phyloP scores from a whole-genome alignment of 2,113 vertebrate species.

The human region DNA sequence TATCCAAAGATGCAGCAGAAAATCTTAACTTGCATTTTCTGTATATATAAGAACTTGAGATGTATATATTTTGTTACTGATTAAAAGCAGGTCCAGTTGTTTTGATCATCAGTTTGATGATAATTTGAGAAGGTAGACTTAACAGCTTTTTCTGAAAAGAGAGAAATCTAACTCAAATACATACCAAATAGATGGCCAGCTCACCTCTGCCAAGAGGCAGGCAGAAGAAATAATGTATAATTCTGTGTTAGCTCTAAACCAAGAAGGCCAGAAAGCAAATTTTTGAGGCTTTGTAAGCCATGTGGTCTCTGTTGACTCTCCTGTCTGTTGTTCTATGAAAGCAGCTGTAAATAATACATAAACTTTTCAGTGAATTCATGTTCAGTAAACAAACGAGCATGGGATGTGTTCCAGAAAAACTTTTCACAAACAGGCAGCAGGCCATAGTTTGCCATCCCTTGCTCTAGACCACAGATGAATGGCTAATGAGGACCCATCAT shows the following conservation, averaged over 20 bases:
- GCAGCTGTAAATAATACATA: neutral
- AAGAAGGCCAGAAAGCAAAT: neutral
- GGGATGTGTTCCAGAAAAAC: neutral
- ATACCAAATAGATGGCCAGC: neutral
- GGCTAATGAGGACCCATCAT: neutral
- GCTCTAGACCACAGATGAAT: neutral
- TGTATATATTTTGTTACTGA: neutral
- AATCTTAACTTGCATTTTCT: neutral
- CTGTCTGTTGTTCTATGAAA: neutral
- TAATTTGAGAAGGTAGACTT: neutral
- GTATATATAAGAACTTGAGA: neutral
- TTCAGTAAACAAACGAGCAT: neutral
- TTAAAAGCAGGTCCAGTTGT: neutral
- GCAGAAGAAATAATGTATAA: accelerated
- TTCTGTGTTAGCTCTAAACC: neutral
- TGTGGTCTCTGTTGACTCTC: neutral
- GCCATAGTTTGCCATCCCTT: neutral
- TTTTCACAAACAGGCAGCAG: neutral
- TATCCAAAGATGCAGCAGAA: neutral
- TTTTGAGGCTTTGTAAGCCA: neutral
- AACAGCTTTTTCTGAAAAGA: neutral
- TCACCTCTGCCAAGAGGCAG: neutral
- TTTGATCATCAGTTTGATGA: neutral
- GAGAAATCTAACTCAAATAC: neutral
- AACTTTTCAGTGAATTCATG: neutral